phyloP scores from a whole-genome alignment of 2,797 vertebrate genomes.

The Sciurus vulgaris region DNA sequence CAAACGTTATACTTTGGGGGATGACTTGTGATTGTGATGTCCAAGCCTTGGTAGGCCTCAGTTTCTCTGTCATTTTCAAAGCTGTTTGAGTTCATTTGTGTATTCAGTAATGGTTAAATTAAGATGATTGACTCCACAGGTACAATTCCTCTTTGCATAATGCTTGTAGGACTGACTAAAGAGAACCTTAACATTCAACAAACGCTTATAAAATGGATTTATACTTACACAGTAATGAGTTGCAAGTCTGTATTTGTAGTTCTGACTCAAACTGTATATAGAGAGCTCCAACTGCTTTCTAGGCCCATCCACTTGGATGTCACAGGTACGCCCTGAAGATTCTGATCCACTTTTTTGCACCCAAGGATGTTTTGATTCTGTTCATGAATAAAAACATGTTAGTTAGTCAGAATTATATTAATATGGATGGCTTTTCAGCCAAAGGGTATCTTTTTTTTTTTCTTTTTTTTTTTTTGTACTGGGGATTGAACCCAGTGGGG shows the following conservation, averaged over 20 bases:
- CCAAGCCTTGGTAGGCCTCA: neutral
- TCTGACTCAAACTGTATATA: conserved; percentile 1
- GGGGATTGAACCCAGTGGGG: no score
- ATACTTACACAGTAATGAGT: conserved; percentile 28
- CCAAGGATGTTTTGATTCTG: neutral
- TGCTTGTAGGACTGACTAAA: neutral
- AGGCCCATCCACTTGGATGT: neutral
- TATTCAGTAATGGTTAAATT: conserved; percentile 27
- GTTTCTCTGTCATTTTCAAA: neutral
- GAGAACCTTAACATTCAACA: conserved; percentile 28
- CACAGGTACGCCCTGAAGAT: neutral
- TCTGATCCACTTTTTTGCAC: neutral
- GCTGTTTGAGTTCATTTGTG: neutral
- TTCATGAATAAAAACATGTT: neutral
- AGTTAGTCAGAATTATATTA: neutral
- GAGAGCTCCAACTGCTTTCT: neutral
- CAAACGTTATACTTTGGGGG: neutral
- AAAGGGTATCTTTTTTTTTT: neutral
- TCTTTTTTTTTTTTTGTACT: no score
- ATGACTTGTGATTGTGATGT: conserved; percentile 3
- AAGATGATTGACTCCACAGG: neutral
- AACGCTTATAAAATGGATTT: neutral
- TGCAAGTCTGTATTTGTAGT: neutral
- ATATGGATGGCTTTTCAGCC: neutral
- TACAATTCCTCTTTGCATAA: neutral